phyloP scores from a whole-genome alignment of 2,888 invertebrate genomes.

The Dryocosmus kuriphilus region DNA sequence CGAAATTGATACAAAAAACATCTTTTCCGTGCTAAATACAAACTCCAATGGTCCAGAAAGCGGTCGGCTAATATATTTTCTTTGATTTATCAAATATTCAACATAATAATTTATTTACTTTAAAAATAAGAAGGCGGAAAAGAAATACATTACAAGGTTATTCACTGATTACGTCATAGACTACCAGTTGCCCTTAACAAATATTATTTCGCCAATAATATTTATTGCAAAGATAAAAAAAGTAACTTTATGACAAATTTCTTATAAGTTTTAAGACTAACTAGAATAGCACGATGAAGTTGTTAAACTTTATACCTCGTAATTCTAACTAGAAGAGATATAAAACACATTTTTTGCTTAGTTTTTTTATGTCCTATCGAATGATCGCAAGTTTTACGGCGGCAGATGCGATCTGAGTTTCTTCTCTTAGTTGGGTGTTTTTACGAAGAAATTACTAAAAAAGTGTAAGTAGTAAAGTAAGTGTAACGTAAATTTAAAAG shows the following conservation, averaged over 20 bases:
- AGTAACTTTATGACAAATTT: not conserved
- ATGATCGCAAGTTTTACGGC: not conserved
- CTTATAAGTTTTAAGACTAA: not conserved
- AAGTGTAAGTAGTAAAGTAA: not conserved
- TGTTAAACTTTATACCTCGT: not conserved
- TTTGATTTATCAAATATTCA: too few relatives aligned
- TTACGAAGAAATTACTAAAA: not conserved
- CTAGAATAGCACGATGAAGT: not conserved
- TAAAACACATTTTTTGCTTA: not conserved
- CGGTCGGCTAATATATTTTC: too few relatives aligned
- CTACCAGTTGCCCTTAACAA: too few relatives aligned
- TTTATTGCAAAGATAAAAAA: not conserved
- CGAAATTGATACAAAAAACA: too few relatives aligned
- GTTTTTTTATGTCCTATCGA: not conserved
- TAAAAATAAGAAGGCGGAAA: too few relatives aligned
- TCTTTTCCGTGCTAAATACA: too few relatives aligned
- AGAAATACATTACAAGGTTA: too few relatives aligned
- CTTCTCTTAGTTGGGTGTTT: not conserved
- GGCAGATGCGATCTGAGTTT: not conserved
- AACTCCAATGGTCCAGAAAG: too few relatives aligned
- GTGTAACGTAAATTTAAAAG: not conserved
- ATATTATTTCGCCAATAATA: not conserved
- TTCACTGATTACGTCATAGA: too few relatives aligned
- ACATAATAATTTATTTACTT: too few relatives aligned
- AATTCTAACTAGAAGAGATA: not conserved